Conservation (phyloP, 2,797 vertebrate species). For the Enteromius anoplus region DNA sequence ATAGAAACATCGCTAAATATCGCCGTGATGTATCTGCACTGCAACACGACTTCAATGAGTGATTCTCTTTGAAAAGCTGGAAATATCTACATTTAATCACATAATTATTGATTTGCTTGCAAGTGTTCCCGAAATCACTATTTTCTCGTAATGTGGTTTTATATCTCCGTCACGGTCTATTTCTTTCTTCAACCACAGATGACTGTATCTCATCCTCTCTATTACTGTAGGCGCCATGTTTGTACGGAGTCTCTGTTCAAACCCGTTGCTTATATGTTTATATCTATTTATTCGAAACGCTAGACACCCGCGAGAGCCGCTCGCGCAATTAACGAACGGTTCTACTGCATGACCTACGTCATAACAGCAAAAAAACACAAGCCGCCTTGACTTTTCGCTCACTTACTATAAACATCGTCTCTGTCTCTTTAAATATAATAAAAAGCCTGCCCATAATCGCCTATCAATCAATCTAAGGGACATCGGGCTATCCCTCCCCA, state of each 20-base stretch:
- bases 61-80: neutral
- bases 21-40: neutral
- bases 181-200: slow-evolving; percentile 5
- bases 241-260: slow-evolving; percentile 6
- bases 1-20: slow-evolving; percentile 19
- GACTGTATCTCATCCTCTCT: slow-evolving; percentile 25
- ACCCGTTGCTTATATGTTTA: neutral
- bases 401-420: slow-evolving; percentile 25
- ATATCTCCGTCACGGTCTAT: neutral
- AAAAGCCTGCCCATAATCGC: slow-evolving; percentile 57
- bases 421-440: slow-evolving; percentile 54
- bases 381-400: neutral
- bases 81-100: neutral
- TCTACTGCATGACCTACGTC: neutral
- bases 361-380: neutral
- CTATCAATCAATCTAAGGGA: slow-evolving; percentile 57
- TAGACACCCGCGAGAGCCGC: neutral
- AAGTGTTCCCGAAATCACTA: no score
- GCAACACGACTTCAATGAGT: neutral
- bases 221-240: slow-evolving; percentile 59
- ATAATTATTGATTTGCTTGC: no score
- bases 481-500: slow-evolving; percentile 55
- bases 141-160: neutral
- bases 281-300: neutral
- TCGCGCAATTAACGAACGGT: neutral